Evolutionary conservation across 2,113 vertebrate genomes (phyloP), one percentile per base, ranked within the genome.

Genomic region (Copsychus sechellarum): DNA sequence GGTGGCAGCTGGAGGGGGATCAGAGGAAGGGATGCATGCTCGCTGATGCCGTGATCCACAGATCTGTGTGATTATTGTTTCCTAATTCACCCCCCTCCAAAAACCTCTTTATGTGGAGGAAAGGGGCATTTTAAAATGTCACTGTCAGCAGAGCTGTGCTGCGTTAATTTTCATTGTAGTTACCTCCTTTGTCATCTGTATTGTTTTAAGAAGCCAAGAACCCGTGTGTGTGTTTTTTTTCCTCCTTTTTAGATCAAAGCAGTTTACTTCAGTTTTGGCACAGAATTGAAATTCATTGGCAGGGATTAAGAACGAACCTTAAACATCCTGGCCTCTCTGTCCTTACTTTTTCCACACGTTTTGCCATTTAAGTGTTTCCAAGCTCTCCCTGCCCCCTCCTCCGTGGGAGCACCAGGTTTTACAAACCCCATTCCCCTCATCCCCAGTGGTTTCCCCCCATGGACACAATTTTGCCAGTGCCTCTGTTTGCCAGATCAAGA

Each of bases 261-360:
- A 67, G 48, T 95, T 95, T 95, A 94, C 95, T 96, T 95, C 88
- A 83, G 92, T 89, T 95, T 91, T 96, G 95, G 97, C 91, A 81
- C 78, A 5, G 88, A 58, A 81, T 66, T 76, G 81, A 79, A 96
- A 95, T 92, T 66, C 74, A 91, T 93, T 97, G 95, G 96, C 95
- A 97, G 90, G 91, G 76, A 92, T 95, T 94, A 71, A 89, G 91
- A 97, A 90, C 12, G 2, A 89, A 67, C 66, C 95, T 94, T 96
- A 93, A 95, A 96, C 90, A 96, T 97, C 94, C 94, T 88, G 81
- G 88, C 86, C 81, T 64, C 71, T 81, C 77, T 64, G 61, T 88
- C 95, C 88, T 48, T 91, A 50, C 79, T 83, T 95, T 94, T 95
- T 89, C 92, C 93, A 95, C 92, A 29, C 64, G 1, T 92, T 95